A percentile compares a stretch with the other conserved stretches of the same genome.
These are phyloP conservation scores for Ectropis crepuscularia DNA, from an alignment of 2,888 invertebrate genomes.

Conservation along the genomic window DNA sequence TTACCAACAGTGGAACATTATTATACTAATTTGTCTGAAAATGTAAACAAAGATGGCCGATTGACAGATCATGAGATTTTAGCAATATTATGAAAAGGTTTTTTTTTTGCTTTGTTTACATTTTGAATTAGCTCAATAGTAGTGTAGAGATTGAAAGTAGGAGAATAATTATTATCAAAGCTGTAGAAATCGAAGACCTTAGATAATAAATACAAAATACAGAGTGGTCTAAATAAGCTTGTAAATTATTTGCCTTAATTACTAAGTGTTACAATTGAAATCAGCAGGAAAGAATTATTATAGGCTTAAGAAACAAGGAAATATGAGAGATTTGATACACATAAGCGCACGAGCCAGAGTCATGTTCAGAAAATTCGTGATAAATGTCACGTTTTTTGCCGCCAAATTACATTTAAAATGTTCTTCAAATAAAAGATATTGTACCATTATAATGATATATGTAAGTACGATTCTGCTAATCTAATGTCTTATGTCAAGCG, in stretches of 20 bases:
- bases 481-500: constrained; percentile 11
- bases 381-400: constrained; percentile 15
- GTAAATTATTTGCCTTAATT: background rate
- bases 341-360: constrained; percentile 7
- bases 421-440: constrained; percentile 21
- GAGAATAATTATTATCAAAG: background rate
- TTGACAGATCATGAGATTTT: background rate
- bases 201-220: background rate
- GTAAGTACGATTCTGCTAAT: background rate
- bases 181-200: no score
- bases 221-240: background rate
- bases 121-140: background rate
- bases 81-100: no score
- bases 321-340: background rate
- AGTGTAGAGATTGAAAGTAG: background rate
- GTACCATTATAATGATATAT: constrained; percentile 9
- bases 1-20: constrained; percentile 1
- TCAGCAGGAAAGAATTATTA: background rate
- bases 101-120: background rate
- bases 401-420: constrained; percentile 15
- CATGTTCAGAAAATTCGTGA: constrained; percentile 21
- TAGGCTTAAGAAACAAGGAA: constrained; percentile 5
- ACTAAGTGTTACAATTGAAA: background rate
- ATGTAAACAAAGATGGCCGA: constrained; percentile 3
- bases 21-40: constrained; percentile 3